Percentiles rank a stretch among this genome's conserved stretches.
phyloP scores from a whole-genome alignment of 2,888 invertebrate genomes.

The Lasius fuliginosus region DNA sequence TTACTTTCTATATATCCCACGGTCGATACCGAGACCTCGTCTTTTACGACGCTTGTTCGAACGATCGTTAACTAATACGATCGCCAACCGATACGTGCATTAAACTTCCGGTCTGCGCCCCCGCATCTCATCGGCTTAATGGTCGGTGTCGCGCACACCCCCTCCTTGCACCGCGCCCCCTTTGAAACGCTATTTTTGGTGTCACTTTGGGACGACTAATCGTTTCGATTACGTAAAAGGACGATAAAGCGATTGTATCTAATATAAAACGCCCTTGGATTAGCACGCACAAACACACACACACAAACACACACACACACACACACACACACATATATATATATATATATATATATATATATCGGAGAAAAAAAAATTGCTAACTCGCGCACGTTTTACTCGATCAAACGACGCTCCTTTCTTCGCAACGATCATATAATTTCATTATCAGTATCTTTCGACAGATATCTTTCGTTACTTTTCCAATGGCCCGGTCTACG shows the following conservation, averaged over 20 bases:
- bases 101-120: conserved; percentile 28
- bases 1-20: not conserved
- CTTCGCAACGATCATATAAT: not conserved
- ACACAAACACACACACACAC: not conserved
- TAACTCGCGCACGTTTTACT: not conserved
- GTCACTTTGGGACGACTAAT: conserved; percentile 42
- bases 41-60: conserved; percentile 19
- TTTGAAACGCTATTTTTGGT: conserved; percentile 63
- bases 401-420: not conserved
- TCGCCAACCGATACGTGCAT: conserved; percentile 45
- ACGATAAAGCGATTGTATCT: conserved; percentile 31
- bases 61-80: conserved; percentile 57
- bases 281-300: not conserved
- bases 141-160: not conserved
- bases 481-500: too few species aligned
- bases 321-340: too few species aligned
- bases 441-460: not conserved
- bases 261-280: conserved; percentile 38
- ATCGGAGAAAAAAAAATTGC: not conserved
- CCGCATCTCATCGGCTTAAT: conserved; percentile 73
- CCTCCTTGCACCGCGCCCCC: not conserved
- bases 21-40: conserved; percentile 40
- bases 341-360: not conserved
- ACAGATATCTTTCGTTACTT: not conserved
- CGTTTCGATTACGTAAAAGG: conserved; percentile 46